phyloP scores from a whole-genome alignment of 2,888 invertebrate species.

The Hoplodrina blanda region DNA sequence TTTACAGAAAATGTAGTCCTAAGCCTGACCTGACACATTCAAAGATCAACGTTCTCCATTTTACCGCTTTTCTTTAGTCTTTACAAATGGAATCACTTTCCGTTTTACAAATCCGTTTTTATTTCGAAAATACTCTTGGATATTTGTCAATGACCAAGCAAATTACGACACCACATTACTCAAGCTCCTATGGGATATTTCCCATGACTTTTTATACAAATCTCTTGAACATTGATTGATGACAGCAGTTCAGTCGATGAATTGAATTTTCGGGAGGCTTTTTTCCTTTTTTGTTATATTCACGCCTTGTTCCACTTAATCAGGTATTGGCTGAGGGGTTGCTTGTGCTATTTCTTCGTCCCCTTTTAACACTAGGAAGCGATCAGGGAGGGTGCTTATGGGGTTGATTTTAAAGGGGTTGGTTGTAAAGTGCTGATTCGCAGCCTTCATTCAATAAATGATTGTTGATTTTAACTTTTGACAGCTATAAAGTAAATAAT shows the following conservation, averaged over 20 bases:
- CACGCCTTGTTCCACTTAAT: constrained; percentile 14
- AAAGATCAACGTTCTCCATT: no score
- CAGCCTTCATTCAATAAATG: neutral
- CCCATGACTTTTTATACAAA: constrained; percentile 39
- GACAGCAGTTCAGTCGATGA: constrained; percentile 9
- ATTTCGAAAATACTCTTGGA: neutral
- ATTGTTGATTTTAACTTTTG: no score
- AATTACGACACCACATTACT: constrained; percentile 25
- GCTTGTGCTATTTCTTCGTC: neutral
- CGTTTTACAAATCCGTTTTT: neutral
- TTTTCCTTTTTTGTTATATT: constrained; percentile 17
- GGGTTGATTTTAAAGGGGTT: neutral
- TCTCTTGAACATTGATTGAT: constrained; percentile 31
- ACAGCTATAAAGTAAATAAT: no score
- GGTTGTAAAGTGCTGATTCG: neutral
- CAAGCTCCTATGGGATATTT: constrained; percentile 18
- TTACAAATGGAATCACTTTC: neutral
- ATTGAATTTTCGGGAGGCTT: constrained; percentile 17
- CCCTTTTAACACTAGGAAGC: neutral
- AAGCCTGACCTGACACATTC: no score
- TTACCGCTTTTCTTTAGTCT: neutral
- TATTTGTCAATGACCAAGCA: constrained; percentile 39
- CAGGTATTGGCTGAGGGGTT: neutral
- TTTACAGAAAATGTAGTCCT: no score
- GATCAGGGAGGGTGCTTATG: neutral